Conservation (phyloP, 2,797 vertebrate genomes). For the Sebastes wilsoni region DNA sequence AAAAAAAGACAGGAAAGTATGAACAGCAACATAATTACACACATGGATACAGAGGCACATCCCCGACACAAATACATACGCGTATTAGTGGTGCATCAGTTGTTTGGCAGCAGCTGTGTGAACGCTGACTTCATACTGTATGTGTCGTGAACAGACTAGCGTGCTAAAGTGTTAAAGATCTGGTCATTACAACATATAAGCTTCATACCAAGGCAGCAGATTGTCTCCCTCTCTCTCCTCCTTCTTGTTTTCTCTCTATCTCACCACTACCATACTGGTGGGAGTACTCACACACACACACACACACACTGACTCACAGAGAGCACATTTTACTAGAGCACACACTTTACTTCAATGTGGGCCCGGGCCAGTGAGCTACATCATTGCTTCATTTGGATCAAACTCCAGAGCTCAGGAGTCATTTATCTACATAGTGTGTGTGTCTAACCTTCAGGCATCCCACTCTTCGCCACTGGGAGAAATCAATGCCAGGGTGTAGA, state of each 20-base stretch:
- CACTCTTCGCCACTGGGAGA: slow-evolving; percentile 56
- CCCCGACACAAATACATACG: not conserved
- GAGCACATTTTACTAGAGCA: slow-evolving; percentile 47
- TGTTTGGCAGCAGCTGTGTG: not conserved
- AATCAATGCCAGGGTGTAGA: slow-evolving; percentile 71
- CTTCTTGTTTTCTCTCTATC: not conserved
- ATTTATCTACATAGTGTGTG: slow-evolving; percentile 81
- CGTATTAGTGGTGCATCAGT: not conserved
- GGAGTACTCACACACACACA: not conserved
- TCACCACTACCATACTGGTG: not conserved
- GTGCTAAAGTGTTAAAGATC: slow-evolving; percentile 24
- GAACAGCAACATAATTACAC: not conserved
- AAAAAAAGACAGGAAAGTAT: not conserved
- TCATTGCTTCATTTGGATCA: slow-evolving; percentile 84
- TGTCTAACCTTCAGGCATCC: slow-evolving; percentile 71
- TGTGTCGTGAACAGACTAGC: not conserved
- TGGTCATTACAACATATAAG: slow-evolving; percentile 37
- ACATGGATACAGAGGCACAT: not conserved
- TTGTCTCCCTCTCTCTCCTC: not conserved
- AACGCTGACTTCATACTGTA: not conserved
- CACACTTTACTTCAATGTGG: slow-evolving; percentile 59
- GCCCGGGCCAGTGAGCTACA: slow-evolving; percentile 81
- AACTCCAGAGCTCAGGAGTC: slow-evolving; percentile 73
- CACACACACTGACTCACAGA: slow-evolving; percentile 21
- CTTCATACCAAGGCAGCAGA: not conserved